Base-by-base conservation (phyloP, 2,888 invertebrate genomes). In the Poecilobothrus nobilitatus region DNA sequence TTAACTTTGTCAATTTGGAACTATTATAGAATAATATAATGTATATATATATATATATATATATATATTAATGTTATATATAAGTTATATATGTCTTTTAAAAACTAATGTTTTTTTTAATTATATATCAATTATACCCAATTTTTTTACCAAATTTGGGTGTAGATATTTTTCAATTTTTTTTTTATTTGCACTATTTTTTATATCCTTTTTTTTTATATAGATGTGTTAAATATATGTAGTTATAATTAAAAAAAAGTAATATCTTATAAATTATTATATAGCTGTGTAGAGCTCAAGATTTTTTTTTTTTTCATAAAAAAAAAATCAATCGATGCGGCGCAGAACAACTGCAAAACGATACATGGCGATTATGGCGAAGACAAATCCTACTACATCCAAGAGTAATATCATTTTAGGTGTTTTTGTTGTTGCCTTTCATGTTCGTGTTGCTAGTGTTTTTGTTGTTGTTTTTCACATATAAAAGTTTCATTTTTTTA, bases 241-340 rank as follows among this genome's bases (percentile, higher is more conserved):
- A 63, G 63, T 63, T 63, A 63, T 63, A 63, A 63, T 63, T 63
- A 63, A 22, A 63, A 63, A 63, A 63, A 63, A 63, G 27, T 27
- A 63, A 63, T 63, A 63, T 63, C 63, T 63, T 63, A 65, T 65
- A 53, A 44, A 22, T 65, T 65, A 61, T 66, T 27, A 65, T 37
- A 61, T 22, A 64, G 21, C 18, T 62, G 27, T 65, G 18, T 34
- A 21, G 65, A 68, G 64, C 67, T 66, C n/a, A 18, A 20, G 20
- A 22, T 67, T 68, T 66, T 66, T 37, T 66, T 66, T 37, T 69
- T 68, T 69, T 67, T 68, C 65, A 68, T 27, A 27, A 71, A 68
- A 68, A 71, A 73, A 73, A 73, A 73, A 73, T 73, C 73, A 73
- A 73, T 73, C 72, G 73, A 73, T 73, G 71, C 73, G 73, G 73